Percentiles rank a stretch among this genome's conserved stretches.
Conservation (phyloP, 53 echinoderm and acorn worm genomes). For the Paelopatides confundens region DNA sequence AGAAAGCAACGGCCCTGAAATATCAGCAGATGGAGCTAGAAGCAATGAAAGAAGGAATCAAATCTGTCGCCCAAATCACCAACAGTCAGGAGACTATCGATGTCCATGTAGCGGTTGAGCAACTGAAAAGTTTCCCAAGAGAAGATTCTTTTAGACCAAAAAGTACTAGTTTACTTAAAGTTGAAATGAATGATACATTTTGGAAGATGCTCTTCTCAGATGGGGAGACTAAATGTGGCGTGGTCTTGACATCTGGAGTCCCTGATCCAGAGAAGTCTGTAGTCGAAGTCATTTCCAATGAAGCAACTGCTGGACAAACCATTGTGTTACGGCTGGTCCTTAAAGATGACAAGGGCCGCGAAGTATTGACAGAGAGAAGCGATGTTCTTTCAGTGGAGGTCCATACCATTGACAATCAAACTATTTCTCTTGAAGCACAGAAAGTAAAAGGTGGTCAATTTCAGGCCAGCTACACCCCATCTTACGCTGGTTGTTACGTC, state of each 20-base stretch:
- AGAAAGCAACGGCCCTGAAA: slow-evolving; percentile 58
- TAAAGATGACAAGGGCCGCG: not conserved
- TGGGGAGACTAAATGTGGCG: slow-evolving; percentile 24
- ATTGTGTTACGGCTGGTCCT: not conserved
- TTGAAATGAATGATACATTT: not conserved
- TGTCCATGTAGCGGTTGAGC: not conserved
- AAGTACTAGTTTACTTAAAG: not conserved
- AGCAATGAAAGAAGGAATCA: not conserved
- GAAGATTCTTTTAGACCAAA: not conserved
- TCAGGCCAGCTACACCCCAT: slow-evolving; percentile 36
- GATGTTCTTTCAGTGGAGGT: not conserved
- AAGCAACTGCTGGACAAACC: not conserved
- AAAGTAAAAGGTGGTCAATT: slow-evolving; percentile 16
- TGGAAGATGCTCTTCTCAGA: slow-evolving; percentile 1
- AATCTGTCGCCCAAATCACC: too few relatives aligned
- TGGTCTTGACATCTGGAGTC: not conserved
- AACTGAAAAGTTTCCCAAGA: not conserved
- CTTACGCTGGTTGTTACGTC: slow-evolving; percentile 48
- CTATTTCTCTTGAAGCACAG: not conserved
- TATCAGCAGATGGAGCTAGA: slow-evolving; percentile 23
- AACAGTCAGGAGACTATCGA: not conserved
- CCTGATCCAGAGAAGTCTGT: not conserved
- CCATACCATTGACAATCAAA: not conserved
- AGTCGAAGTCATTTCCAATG: not conserved
- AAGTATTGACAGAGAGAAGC: not conserved